Evolutionary conservation across 2,797 vertebrate species (phyloP).

Genomic region (Euthynnus affinis): DNA sequence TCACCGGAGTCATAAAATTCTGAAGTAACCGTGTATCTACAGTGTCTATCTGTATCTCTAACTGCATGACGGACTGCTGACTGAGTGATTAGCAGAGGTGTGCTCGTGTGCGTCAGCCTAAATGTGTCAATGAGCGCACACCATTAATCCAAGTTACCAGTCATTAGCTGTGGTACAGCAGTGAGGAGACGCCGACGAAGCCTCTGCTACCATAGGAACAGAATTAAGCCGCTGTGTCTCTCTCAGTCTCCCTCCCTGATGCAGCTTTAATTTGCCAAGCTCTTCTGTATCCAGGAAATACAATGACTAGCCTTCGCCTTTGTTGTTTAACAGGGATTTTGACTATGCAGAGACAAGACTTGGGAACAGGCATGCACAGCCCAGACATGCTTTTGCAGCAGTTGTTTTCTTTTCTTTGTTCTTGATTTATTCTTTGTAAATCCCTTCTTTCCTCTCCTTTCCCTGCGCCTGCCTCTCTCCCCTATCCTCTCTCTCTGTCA

Average conservation of each 20-base stretch:
- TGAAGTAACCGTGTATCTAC: not conserved
- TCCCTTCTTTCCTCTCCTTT: constrained; percentile 64
- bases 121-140: constrained; percentile 58
- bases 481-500: constrained; percentile 54
- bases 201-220: constrained; percentile 69
- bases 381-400: constrained; percentile 73
- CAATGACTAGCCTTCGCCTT: constrained; percentile 72
- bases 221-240: constrained; percentile 66
- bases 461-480: constrained; percentile 40
- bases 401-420: constrained; percentile 77
- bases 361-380: constrained; percentile 60
- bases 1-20: constrained; percentile 22
- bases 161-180: constrained; percentile 58
- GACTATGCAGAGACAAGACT: constrained; percentile 73
- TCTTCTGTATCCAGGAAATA: constrained; percentile 78
- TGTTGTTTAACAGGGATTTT: constrained; percentile 82
- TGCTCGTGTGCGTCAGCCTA: constrained; percentile 44
- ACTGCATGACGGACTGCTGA: constrained; percentile 17
- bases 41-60: not conserved
- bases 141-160: constrained; percentile 61
- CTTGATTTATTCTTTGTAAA: constrained; percentile 71
- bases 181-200: constrained; percentile 35
- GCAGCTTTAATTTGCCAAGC: constrained; percentile 79
- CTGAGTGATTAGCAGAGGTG: constrained; percentile 25
- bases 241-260: constrained; percentile 55